A percentile compares a stretch with the other conserved stretches of the same genome.
phyloP scores from a whole-genome alignment of 1,140 invertebrate genomes.

The Pinna nobilis region DNA sequence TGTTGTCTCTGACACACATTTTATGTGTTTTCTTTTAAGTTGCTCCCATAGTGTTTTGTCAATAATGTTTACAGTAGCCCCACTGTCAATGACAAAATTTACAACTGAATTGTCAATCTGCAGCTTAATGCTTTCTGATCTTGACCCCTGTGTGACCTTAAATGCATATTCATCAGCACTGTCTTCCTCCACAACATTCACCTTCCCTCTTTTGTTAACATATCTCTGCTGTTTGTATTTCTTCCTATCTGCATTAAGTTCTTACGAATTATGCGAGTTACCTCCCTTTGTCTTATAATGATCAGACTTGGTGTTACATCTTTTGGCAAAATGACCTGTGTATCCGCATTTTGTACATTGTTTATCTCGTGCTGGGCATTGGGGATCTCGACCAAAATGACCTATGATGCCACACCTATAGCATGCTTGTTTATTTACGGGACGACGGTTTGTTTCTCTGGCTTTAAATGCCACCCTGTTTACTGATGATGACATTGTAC shows the following conservation, averaged over 20 bases:
- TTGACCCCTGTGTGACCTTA: neutral
- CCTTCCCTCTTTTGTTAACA: neutral
- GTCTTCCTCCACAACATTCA: neutral
- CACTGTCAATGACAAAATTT: slow-evolving; percentile 38
- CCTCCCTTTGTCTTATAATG: too few relatives aligned
- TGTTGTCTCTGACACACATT: neutral
- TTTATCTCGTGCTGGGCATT: slow-evolving; percentile 28
- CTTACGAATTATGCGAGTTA: too few relatives aligned
- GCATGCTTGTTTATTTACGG: slow-evolving; percentile 2
- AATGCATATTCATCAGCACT: slow-evolving; percentile 1
- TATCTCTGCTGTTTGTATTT: neutral
- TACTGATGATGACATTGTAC: neutral
- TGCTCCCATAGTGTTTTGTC: slow-evolving; percentile 27
- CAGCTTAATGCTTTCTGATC: slow-evolving; percentile 1
- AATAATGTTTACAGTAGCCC: slow-evolving; percentile 36
- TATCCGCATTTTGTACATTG: slow-evolving; percentile 28
- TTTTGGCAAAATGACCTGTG: slow-evolving; percentile 31
- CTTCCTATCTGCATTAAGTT: slow-evolving; percentile 10
- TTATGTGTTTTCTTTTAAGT: slow-evolving; percentile 3
- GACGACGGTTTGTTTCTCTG: too few relatives aligned
- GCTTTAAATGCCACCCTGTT: neutral
- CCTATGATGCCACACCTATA: slow-evolving; percentile 28
- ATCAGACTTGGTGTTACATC: too few relatives aligned
- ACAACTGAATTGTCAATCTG: slow-evolving; percentile 15
- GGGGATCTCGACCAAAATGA: slow-evolving; percentile 12